Evolutionary conservation across 2,888 invertebrate species (phyloP).

Genomic region (Pandemis heparana): DNA sequence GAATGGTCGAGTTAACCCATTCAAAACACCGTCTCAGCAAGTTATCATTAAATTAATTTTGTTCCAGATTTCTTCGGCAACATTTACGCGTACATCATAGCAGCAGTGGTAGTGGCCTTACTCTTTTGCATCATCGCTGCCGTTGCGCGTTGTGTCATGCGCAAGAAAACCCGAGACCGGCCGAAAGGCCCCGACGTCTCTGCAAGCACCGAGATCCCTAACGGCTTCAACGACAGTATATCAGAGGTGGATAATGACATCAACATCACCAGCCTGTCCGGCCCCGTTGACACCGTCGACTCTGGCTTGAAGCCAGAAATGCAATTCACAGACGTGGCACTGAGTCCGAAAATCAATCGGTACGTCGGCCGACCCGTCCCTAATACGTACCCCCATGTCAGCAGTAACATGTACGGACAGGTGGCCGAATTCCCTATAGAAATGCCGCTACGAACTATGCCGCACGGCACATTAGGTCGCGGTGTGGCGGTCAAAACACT

Average conservation of each 20-base stretch:
- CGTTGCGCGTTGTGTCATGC: constrained; percentile 89
- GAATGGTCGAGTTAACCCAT: neutral
- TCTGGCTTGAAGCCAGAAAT: constrained; percentile 77
- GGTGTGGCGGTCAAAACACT: constrained; percentile 80
- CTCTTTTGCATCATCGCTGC: constrained; percentile 90
- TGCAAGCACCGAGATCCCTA: constrained; percentile 91
- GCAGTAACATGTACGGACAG: constrained; percentile 83
- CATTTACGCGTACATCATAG: constrained; percentile 93
- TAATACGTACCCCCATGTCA: constrained; percentile 81
- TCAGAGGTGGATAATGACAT: constrained; percentile 94
- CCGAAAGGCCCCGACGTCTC: constrained; percentile 90
- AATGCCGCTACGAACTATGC: constrained; percentile 82
- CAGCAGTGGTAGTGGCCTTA: constrained; percentile 90
- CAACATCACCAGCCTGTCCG: constrained; percentile 88
- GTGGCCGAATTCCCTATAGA: constrained; percentile 82
- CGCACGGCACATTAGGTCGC: constrained; percentile 78
- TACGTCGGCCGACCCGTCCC: constrained; percentile 81
- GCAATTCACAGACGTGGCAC: constrained; percentile 76
- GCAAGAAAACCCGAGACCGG: constrained; percentile 87
- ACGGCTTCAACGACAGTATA: constrained; percentile 94
- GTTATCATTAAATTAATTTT: constrained; percentile 35
- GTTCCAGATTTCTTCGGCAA: constrained; percentile 90
- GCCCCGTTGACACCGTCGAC: constrained; percentile 85
- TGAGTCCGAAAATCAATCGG: constrained; percentile 81
- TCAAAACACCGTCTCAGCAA: neutral